Conservation (phyloP, 2,113 vertebrate species). For the Prinia subflava region DNA sequence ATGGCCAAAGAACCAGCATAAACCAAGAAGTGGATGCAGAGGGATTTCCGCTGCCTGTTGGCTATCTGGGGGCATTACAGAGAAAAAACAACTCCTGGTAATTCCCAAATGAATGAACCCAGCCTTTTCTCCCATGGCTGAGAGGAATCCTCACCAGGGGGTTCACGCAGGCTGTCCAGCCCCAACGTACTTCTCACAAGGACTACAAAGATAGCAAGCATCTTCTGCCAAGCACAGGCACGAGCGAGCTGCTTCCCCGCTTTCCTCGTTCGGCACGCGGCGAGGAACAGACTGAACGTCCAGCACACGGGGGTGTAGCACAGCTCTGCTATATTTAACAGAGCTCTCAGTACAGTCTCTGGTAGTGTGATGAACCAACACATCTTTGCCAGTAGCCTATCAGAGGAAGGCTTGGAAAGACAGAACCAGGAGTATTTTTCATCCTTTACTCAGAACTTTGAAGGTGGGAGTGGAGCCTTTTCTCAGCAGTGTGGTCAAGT, state of each 20-base stretch:
- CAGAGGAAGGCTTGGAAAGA: not conserved
- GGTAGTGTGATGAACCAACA: not conserved
- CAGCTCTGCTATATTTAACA: conserved; percentile 4
- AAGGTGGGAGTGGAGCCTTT: not conserved
- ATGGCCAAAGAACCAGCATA: not conserved
- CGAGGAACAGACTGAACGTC: not conserved
- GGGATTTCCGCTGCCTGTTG: not conserved
- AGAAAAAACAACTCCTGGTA: not conserved
- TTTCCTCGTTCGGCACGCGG: accelerated
- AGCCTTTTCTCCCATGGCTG: not conserved
- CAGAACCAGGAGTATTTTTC: not conserved
- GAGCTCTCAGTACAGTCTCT: not conserved
- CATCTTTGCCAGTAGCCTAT: not conserved
- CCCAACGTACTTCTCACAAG: not conserved
- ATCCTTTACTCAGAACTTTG: not conserved
- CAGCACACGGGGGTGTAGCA: not conserved
- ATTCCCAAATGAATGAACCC: not conserved
- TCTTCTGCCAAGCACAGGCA: not conserved
- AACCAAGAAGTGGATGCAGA: not conserved
- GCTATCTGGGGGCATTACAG: not conserved
- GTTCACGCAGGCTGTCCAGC: not conserved
- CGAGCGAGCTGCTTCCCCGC: not conserved
- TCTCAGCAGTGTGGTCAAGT: not conserved
- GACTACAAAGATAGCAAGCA: not conserved
- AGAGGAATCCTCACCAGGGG: not conserved